A percentile compares a stretch with the other conserved stretches of the same genome.
Conservation (phyloP, 2,888 invertebrate species). For the Aleiodes leptofemur region DNA sequence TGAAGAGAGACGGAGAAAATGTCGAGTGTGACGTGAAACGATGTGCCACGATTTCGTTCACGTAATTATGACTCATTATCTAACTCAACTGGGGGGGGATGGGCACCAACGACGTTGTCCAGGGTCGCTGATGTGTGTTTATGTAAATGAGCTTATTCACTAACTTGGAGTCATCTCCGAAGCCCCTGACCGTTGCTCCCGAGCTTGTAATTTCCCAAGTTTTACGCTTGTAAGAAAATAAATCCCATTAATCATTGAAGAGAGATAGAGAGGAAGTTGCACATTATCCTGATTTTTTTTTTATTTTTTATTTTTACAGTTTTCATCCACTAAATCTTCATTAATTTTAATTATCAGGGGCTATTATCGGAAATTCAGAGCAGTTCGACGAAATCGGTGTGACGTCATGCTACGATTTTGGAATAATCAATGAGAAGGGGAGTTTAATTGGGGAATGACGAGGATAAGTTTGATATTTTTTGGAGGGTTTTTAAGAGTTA, state of each 20-base stretch:
- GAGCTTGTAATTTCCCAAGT: constrained; percentile 3
- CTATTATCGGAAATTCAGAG: too few species aligned
- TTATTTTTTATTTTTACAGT: not conserved
- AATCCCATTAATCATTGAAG: constrained; percentile 2
- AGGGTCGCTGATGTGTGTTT: constrained; percentile 53
- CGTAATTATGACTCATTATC: constrained; percentile 57
- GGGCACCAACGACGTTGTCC: constrained; percentile 47
- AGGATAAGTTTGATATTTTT: too few species aligned
- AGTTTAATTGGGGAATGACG: too few species aligned
- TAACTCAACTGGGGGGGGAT: constrained; percentile 44
- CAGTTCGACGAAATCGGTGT: too few species aligned
- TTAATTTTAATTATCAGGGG: too few species aligned
- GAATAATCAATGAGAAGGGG: too few species aligned
- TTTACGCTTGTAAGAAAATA: constrained; percentile 8
- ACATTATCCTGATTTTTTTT: not conserved
- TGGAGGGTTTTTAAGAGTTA: too few species aligned
- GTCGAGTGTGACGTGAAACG: constrained; percentile 21
- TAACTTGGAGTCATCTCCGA: constrained; percentile 30
- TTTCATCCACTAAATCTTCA: not conserved
- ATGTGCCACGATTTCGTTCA: constrained; percentile 35
- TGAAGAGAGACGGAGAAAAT: not conserved
- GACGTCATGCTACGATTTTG: too few species aligned
- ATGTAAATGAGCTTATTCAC: constrained; percentile 49
- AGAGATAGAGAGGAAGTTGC: not conserved
- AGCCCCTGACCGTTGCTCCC: constrained; percentile 11